phyloP scores from a whole-genome alignment of 2,113 vertebrate genomes.

The Calonectris borealis region DNA sequence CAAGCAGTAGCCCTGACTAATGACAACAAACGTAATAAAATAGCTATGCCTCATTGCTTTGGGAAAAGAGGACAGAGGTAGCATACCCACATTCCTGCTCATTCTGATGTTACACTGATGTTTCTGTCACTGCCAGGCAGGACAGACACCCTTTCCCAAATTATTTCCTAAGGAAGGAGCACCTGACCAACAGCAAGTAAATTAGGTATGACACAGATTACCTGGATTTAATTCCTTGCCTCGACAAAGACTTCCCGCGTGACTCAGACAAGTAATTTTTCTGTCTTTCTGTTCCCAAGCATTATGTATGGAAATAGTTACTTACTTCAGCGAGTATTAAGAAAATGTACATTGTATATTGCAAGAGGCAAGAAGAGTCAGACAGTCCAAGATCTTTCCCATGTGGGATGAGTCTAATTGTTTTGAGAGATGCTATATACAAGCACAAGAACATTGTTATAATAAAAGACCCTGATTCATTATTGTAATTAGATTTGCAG shows the following conservation, averaged over 20 bases:
- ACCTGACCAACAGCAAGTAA: background rate
- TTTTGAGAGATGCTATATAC: background rate
- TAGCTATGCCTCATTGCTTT: background rate
- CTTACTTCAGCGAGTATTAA: background rate
- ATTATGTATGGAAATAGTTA: conserved; percentile 3
- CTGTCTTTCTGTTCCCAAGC: background rate
- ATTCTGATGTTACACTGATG: background rate
- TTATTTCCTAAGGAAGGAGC: background rate
- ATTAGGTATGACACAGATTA: background rate
- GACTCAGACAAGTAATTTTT: background rate
- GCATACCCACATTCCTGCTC: background rate
- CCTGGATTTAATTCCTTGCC: background rate
- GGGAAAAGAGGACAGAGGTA: background rate
- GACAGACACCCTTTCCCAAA: background rate
- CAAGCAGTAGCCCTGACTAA: conserved; percentile 48
- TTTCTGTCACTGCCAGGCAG: background rate
- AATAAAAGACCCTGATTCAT: conserved; percentile 1
- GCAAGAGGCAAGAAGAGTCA: background rate
- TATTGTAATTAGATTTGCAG: background rate
- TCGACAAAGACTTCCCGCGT: background rate
- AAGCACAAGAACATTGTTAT: background rate
- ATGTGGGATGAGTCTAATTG: background rate
- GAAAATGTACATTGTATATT: background rate
- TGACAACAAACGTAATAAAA: background rate
- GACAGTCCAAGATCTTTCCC: background rate